Conservation (phyloP, 2,888 invertebrate genomes). For the Tetragonula carbonaria region DNA sequence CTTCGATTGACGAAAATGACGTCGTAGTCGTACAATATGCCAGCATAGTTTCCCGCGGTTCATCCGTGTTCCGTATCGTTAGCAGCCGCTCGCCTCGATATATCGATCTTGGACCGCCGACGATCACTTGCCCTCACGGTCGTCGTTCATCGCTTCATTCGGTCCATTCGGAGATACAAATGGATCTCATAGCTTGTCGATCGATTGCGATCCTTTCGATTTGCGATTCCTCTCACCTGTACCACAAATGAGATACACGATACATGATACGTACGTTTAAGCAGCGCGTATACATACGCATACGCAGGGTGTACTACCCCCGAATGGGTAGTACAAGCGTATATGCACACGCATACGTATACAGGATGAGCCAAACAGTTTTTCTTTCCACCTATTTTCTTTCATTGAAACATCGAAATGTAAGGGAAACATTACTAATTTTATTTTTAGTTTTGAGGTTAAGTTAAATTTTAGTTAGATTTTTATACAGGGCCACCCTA, state of each 20-base stretch:
- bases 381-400: too few relatives aligned
- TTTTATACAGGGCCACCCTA: too few relatives aligned
- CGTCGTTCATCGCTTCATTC: constrained; percentile 3
- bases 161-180: not conserved
- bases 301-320: too few relatives aligned
- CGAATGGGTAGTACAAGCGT: too few relatives aligned
- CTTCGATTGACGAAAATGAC: constrained; percentile 48
- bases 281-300: not conserved
- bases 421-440: too few relatives aligned
- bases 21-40: constrained; percentile 32
- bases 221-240: constrained; percentile 28
- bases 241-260: not conserved
- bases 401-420: too few relatives aligned
- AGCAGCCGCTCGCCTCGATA: constrained; percentile 1
- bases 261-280: not conserved
- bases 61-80: constrained; percentile 44
- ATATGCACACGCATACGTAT: too few relatives aligned
- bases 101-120: not conserved
- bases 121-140: not conserved
- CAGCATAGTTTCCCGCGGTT: constrained; percentile 53
- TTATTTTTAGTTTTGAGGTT: too few relatives aligned
- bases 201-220: not conserved
- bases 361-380: too few relatives aligned
- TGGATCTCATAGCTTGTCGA: not conserved
- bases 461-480: too few relatives aligned